Evolutionary conservation across 2,888 invertebrate genomes (phyloP), one percentile per base, ranked within the genome.

Genomic region (Adelognathus sp.): DNA sequence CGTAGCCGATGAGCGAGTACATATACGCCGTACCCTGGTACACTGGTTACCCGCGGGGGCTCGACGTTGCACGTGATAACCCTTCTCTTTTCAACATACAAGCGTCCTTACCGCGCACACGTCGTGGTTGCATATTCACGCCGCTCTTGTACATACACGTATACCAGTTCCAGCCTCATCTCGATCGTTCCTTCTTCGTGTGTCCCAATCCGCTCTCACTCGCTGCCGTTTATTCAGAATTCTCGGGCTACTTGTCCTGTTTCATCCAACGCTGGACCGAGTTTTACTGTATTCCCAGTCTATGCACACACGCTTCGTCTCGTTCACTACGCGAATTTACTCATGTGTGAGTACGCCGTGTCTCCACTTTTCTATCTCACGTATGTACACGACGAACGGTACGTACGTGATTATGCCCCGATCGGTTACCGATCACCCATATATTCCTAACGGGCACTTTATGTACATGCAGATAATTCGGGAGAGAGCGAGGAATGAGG

Each of bases 401-500:
- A 81, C 76, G 84, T 74, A 83, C 86, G 87, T 85, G 84, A 85
- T 85, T 79, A 69, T 82, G 80, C 78, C 76, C 76, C 60, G 80
- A 81, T 82, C 81, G 50, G 74, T 78, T 81, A 78, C 82, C 60
- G 80, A 82, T 82, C 82, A 82, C 82, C 82, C 82, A 82, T 81
- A 81, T 82, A 82, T 81, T 82, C 76, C 81, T 82, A 82, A 82
- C 82, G 82, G 81, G 80, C 74, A n/a, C n/a, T n/a, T n/a, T n/a
- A n/a, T n/a, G n/a, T n/a, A n/a, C n/a, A n/a, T n/a, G n/a, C n/a
- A n/a, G n/a, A n/a, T n/a, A n/a, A 75, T 82, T 79, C 72, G 79
- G 75, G 31, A 54, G 44, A 29, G 46, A 11, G 50, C n/a, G 73
- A 44, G n/a, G n/a, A n/a, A n/a, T n/a, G n/a, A n/a, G n/a, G n/a